Percentiles rank a stretch among this genome's conserved stretches.
phyloP scores from a whole-genome alignment of 2,113 vertebrate genomes.

The Cryptomyrus ogoouensis region DNA sequence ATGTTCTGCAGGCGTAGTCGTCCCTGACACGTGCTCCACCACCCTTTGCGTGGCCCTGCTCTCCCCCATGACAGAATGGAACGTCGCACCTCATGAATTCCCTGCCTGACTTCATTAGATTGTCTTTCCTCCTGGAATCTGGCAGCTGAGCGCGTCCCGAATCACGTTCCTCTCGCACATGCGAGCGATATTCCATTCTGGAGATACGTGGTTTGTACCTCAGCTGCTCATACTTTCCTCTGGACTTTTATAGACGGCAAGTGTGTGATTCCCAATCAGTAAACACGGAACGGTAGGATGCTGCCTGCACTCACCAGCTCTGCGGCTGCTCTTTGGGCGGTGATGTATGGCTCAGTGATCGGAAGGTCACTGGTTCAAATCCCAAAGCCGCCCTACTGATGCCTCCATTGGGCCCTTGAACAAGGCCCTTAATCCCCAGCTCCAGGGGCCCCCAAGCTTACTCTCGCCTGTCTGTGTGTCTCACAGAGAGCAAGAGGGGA shows the following conservation, averaged over 20 bases:
- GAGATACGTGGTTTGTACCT: background rate
- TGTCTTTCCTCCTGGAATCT: background rate
- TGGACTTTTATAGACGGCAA: background rate
- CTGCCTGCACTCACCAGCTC: background rate
- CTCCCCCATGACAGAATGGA: background rate
- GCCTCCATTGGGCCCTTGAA: background rate
- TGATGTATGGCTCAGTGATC: background rate
- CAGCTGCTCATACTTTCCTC: constrained; percentile 9
- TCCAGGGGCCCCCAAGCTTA: background rate
- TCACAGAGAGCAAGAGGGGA: background rate
- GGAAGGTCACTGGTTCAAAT: background rate
- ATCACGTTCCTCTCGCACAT: background rate
- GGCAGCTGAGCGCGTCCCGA: background rate
- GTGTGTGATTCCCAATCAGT: background rate
- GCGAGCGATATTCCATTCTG: background rate
- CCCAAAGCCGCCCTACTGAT: background rate
- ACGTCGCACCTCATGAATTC: background rate
- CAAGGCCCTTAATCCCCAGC: background rate
- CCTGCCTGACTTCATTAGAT: background rate
- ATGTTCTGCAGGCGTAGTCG: background rate
- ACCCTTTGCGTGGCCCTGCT: background rate
- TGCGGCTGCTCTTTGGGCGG: background rate
- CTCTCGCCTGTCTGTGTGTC: background rate
- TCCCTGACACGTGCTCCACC: background rate
- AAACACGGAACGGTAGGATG: background rate